Conservation (phyloP, 2,113 vertebrate species). For the Ursus arctos region DNA sequence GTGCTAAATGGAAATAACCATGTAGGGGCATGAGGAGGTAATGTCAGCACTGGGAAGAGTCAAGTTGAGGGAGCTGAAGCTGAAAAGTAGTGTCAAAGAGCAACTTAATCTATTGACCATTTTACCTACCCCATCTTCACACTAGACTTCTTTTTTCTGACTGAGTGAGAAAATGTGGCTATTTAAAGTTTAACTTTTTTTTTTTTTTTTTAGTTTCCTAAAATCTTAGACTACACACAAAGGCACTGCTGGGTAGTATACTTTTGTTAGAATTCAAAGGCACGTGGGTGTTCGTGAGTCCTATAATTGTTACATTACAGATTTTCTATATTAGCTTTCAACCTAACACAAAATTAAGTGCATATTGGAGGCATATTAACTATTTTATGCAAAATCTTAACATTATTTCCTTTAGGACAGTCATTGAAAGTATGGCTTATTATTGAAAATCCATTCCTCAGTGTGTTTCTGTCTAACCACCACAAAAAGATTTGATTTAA, state of each 20-base stretch:
- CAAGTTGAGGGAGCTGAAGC: background rate
- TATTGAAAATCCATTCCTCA: conserved; percentile 59
- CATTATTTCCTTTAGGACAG: conserved; percentile 33
- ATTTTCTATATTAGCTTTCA: conserved; percentile 47
- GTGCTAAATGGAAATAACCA: background rate
- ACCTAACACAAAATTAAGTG: conserved; percentile 40
- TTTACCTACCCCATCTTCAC: background rate
- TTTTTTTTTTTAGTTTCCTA: background rate
- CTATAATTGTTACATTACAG: background rate
- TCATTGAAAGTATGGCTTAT: conserved; percentile 55
- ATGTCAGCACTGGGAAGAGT: background rate
- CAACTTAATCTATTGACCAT: background rate
- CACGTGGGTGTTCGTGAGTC: background rate
- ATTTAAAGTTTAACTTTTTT: background rate
- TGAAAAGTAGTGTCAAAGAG: conserved; percentile 33
- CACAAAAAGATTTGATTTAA: conserved; percentile 15
- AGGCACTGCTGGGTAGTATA: background rate
- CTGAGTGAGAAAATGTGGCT: background rate
- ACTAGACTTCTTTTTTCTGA: conserved; percentile 14
- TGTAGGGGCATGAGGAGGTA: background rate
- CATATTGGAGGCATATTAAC: conserved; percentile 13
- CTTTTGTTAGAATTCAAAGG: background rate
- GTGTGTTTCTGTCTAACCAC: background rate
- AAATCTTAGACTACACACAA: conserved; percentile 45
- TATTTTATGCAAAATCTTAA: conserved; percentile 38